phyloP scores from a whole-genome alignment of 37 sponge, comb jelly and placozoan genomes.

The Chondrosia reniformis region DNA sequence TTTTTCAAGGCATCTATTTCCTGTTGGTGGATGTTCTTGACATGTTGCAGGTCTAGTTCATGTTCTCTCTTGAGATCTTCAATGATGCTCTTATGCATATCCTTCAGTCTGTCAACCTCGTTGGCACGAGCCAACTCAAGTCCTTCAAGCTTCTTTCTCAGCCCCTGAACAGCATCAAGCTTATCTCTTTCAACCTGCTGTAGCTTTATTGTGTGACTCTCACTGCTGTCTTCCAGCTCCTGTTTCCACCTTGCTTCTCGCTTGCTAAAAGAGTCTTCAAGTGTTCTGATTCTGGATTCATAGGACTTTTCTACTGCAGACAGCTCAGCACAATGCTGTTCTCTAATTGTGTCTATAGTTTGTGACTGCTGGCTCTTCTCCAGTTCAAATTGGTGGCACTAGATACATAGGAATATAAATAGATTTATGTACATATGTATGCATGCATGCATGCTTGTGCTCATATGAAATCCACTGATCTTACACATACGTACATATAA shows the following conservation, averaged over 20 bases:
- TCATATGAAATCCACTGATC: no score
- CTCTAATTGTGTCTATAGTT: constrained; percentile 19
- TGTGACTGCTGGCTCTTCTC: constrained; percentile 48
- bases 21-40: constrained; percentile 54
- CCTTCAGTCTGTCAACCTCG: constrained; percentile 48
- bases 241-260: constrained; percentile 57
- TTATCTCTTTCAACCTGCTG: constrained; percentile 57
- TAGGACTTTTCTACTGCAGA: constrained; percentile 40
- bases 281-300: constrained; percentile 5
- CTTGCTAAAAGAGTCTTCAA: constrained; percentile 67
- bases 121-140: constrained; percentile 40
- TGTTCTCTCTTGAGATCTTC: constrained; percentile 70
- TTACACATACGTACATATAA: no score
- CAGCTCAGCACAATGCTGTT: constrained; percentile 51
- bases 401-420: neutral
- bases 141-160: constrained; percentile 44
- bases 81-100: constrained; percentile 44
- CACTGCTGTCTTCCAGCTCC: constrained; percentile 39
- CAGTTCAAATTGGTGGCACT: constrained; percentile 52
- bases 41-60: constrained; percentile 58
- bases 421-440: neutral
- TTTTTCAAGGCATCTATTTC: constrained; percentile 57
- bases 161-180: constrained; percentile 23
- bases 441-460: neutral
- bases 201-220: constrained; percentile 7